Conservation (phyloP, 2,888 invertebrate species). For the Drosophila recens region DNA sequence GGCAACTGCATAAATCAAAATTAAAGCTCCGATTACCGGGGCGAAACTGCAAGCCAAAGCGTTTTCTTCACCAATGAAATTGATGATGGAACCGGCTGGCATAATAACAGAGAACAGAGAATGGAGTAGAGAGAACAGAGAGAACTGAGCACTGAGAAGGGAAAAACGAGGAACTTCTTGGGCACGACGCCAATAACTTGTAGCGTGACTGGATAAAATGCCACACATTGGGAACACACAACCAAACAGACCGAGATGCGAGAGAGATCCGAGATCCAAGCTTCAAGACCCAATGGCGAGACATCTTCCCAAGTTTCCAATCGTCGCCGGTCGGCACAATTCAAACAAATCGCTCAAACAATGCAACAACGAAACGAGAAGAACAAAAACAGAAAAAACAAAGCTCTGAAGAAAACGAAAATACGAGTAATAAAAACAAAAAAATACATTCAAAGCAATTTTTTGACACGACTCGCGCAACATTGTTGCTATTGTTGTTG, state of each 20-base stretch:
- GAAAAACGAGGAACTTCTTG: conserved; percentile 37
- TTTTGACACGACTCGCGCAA: conserved; percentile 73
- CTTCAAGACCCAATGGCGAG: conserved; percentile 47
- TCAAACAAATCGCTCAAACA: conserved; percentile 80
- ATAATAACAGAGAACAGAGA: conserved; percentile 72
- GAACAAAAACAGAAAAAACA: conserved; percentile 29
- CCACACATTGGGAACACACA: conserved; percentile 51
- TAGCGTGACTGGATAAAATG: conserved; percentile 79
- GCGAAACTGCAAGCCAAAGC: conserved; percentile 57
- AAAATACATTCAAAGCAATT: conserved; percentile 58
- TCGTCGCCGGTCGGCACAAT: conserved; percentile 71
- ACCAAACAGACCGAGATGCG: conserved; percentile 5
- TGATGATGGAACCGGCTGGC: conserved; percentile 77
- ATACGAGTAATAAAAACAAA: conserved; percentile 24
- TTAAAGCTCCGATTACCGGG: conserved; percentile 63
- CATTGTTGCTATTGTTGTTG: conserved; percentile 46
- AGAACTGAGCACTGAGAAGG: conserved; percentile 46
- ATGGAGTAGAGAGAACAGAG: conserved; percentile 63
- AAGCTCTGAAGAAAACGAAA: conserved; percentile 31
- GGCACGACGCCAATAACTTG: conserved; percentile 77
- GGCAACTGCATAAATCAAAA: conserved; percentile 73
- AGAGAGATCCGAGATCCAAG: conserved; percentile 2
- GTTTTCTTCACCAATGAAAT: conserved; percentile 40
- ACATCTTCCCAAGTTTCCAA: conserved; percentile 67
- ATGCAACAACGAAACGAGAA: conserved; percentile 51